A percentile compares a stretch with the other conserved stretches of the same genome.
phyloP scores from a whole-genome alignment of 2,888 invertebrate genomes.

The Diadegma fenestrale region DNA sequence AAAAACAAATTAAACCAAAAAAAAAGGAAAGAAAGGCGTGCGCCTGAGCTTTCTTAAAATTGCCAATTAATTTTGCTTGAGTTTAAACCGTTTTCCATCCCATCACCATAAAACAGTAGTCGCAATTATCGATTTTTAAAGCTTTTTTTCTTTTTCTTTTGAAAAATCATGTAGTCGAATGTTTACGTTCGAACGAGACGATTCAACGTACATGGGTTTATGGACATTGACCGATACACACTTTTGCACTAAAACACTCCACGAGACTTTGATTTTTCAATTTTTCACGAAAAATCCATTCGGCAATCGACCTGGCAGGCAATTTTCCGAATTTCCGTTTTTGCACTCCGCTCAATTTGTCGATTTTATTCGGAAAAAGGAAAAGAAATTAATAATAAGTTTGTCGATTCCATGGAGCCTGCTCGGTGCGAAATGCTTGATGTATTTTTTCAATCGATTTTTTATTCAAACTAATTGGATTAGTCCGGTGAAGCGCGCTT shows the following conservation, averaged over 20 bases:
- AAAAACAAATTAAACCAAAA: slow-evolving; percentile 26
- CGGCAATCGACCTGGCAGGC: background rate
- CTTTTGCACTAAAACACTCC: slow-evolving; percentile 15
- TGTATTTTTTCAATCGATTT: background rate
- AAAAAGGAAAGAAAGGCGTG: slow-evolving; percentile 46
- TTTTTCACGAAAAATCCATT: background rate
- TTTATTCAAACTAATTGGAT: slow-evolving; percentile 48
- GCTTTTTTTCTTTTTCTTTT: background rate
- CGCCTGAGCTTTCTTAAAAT: slow-evolving; percentile 49
- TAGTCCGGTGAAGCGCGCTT: slow-evolving; percentile 54
- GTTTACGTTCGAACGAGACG: slow-evolving; percentile 37
- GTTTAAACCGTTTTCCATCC: background rate
- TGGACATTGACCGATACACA: slow-evolving; percentile 52
- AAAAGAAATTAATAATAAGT: background rate
- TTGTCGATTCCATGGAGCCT: background rate
- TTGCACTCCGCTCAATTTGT: background rate
- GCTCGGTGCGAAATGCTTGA: background rate
- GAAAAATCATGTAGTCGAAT: slow-evolving; percentile 38
- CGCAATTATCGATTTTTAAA: slow-evolving; percentile 20
- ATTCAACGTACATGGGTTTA: slow-evolving; percentile 36
- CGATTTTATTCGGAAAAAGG: background rate
- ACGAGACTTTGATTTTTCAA: slow-evolving; percentile 4
- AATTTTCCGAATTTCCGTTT: background rate
- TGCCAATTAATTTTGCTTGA: slow-evolving; percentile 17
- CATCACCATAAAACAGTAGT: slow-evolving; percentile 28